Percentiles rank a stretch among this genome's conserved stretches.
phyloP scores from a whole-genome alignment of 2,888 invertebrate genomes.

The Drosophila anceps region DNA sequence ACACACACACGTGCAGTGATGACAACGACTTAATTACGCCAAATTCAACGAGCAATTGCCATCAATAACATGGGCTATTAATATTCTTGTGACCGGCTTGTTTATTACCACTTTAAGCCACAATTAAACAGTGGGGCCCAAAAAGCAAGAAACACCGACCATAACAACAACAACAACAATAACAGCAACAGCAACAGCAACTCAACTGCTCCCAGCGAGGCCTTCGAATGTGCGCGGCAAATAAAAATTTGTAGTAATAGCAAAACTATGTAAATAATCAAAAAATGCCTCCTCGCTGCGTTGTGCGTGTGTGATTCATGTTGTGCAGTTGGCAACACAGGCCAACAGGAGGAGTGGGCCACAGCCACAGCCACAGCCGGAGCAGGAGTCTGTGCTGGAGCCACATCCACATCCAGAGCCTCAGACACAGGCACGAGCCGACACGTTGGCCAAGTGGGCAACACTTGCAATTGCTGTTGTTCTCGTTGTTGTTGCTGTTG shows the following conservation, averaged over 20 bases:
- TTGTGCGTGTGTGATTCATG: conserved; percentile 79
- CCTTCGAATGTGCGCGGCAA: conserved; percentile 65
- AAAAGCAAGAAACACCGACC: conserved; percentile 51
- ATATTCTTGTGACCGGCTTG: conserved; percentile 77
- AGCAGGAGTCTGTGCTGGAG: conserved; percentile 11
- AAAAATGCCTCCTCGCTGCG: conserved; percentile 65
- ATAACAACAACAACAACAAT: conserved; percentile 27
- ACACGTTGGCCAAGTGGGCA: conserved; percentile 68
- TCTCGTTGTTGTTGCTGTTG: conserved; percentile 23
- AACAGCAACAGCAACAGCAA: conserved; percentile 23
- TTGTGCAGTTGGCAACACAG: conserved; percentile 56
- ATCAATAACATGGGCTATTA: conserved; percentile 82
- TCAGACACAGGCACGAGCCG: conserved; percentile 62
- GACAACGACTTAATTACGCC: conserved; percentile 83
- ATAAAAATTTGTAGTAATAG: conserved; percentile 81
- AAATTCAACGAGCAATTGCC: conserved; percentile 83
- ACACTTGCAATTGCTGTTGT: conserved; percentile 52
- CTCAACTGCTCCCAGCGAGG: conserved; percentile 37
- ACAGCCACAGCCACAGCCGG: conserved; percentile 41
- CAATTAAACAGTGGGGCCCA: conserved; percentile 75
- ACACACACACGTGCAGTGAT: conserved; percentile 32
- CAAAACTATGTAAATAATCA: conserved; percentile 82
- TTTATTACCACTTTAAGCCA: conserved; percentile 77
- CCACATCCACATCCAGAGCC: conserved; percentile 16
- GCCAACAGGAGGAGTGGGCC: conserved; percentile 67